Conservation (phyloP, 2,797 vertebrate genomes). For the Acrossocheilus fasciatus region DNA sequence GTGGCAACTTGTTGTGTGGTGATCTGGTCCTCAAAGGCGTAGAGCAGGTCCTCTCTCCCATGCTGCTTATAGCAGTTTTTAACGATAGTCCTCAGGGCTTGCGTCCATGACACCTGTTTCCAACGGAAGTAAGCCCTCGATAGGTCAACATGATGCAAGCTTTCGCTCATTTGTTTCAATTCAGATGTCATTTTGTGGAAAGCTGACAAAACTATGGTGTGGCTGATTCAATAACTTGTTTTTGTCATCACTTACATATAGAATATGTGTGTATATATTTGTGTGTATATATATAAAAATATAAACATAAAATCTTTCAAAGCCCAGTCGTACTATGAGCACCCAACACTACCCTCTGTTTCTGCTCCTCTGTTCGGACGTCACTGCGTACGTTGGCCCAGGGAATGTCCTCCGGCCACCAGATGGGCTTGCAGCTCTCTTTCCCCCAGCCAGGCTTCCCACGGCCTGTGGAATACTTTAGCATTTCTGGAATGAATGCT, state of each 20-base stretch:
- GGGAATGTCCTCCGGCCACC: slow-evolving; percentile 99
- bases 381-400: slow-evolving; percentile 99
- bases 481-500: slow-evolving; percentile 99
- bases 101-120: slow-evolving; percentile 95
- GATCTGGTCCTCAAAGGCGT: slow-evolving; percentile 95
- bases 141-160: slow-evolving; percentile 29
- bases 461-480: slow-evolving; percentile 97
- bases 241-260: neutral
- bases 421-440: slow-evolving; percentile 97
- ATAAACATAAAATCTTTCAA: too few relatives aligned
- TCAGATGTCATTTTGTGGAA: neutral
- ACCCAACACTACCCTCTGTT: slow-evolving; percentile 86
- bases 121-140: neutral
- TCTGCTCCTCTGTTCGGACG: slow-evolving; percentile 97
- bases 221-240: neutral
- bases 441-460: slow-evolving; percentile 99
- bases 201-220: neutral
- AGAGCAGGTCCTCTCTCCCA: slow-evolving; percentile 93
- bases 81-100: slow-evolving; percentile 94
- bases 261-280: too few relatives aligned
- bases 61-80: slow-evolving; percentile 99
- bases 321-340: neutral
- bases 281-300: neutral
- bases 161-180: neutral
- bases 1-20: slow-evolving; percentile 83